Conservation (phyloP, 2,888 invertebrate genomes). For the Adineta ricciae region DNA sequence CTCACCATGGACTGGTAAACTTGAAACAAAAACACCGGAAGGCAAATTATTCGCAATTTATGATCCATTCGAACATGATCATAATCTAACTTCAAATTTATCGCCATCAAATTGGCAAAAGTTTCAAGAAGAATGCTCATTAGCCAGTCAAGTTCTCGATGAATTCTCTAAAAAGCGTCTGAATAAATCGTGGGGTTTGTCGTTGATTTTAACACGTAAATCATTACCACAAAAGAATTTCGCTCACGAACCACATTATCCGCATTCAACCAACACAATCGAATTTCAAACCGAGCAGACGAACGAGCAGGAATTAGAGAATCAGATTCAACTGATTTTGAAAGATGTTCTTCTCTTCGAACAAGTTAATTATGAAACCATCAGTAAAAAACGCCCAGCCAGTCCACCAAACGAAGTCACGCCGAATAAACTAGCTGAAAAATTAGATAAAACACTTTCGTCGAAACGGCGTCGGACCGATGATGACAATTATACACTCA, state of each 20-base stretch:
- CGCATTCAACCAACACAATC: neutral
- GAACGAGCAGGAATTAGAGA: neutral
- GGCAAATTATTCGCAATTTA: neutral
- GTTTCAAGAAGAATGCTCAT: constrained; percentile 7
- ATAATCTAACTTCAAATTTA: constrained; percentile 5
- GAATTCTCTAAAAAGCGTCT: neutral
- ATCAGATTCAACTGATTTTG: neutral
- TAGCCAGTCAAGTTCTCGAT: neutral
- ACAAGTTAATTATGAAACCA: constrained; percentile 11
- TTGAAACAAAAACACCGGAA: neutral
- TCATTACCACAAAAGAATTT: neutral
- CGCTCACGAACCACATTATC: neutral
- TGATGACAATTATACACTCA: neutral
- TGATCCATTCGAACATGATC: constrained; percentile 12
- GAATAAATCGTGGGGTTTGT: constrained; percentile 7
- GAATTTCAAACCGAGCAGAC: neutral
- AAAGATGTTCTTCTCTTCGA: neutral
- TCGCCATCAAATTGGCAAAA: neutral
- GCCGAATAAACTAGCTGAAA: neutral
- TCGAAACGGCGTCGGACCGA: neutral
- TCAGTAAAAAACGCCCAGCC: neutral
- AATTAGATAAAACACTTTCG: neutral
- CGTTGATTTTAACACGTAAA: constrained; percentile 1
- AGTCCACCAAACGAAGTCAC: neutral
- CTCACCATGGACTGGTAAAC: neutral